These are phyloP conservation scores for Asarcornis scutulata DNA, from an alignment of 2,113 vertebrate species.

Conservation along the genomic window DNA sequence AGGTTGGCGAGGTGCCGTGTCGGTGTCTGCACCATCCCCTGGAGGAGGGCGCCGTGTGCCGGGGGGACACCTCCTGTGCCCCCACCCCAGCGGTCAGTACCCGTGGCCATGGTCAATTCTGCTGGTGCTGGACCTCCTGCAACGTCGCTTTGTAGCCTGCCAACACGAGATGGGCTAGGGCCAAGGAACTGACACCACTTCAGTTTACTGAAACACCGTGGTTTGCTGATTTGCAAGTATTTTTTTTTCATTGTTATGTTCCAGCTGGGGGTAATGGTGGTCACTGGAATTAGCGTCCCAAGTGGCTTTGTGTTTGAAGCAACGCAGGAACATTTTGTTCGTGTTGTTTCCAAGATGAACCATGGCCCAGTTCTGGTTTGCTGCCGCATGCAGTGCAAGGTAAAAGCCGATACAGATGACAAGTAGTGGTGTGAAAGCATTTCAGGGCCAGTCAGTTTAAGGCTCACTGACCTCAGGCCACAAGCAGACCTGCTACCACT, in stretches of 20 bases:
- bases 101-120: not conserved
- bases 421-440: not conserved
- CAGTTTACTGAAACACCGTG: not conserved
- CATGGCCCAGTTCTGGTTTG: not conserved
- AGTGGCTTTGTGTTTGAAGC: not conserved
- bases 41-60: rapidly evolving
- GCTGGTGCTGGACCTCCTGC: too few species aligned
- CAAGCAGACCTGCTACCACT: not conserved
- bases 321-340: not conserved
- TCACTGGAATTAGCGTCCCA: not conserved
- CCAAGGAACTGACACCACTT: not conserved
- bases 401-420: not conserved
- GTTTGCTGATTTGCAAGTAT: not conserved
- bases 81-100: not conserved
- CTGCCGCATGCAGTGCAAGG: not conserved
- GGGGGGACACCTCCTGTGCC: not conserved
- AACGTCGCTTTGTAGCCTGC: rapidly evolving
- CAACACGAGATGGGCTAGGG: rapidly evolving
- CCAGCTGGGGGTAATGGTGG: not conserved
- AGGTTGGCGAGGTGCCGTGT: not conserved
- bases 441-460: not conserved
- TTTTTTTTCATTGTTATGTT: not conserved
- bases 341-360: not conserved
- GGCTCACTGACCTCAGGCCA: too few species aligned
- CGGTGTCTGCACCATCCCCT: rapidly evolving